Base-by-base conservation (phyloP, 2,113 vertebrate genomes). In the Lagopus muta region DNA sequence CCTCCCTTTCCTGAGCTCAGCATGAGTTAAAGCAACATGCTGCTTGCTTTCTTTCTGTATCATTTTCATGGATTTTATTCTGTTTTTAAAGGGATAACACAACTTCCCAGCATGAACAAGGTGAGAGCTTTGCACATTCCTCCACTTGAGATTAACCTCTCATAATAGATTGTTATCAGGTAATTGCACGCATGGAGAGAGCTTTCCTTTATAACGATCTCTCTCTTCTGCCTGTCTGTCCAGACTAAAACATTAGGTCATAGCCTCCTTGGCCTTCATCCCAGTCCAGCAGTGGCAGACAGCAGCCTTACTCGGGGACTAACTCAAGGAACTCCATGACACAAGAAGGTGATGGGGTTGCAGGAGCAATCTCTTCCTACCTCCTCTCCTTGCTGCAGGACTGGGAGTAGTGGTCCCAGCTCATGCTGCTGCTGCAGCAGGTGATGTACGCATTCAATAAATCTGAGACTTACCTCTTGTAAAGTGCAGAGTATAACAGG, bases 231-330 rank as follows among this genome's bases (percentile, higher is more conserved):
- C 47, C 66, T 90, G 13, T 88, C 77, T 89, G 50, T 69, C 82
- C 80, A 89, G 74, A 61, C 38, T 58, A 36, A 89, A 84, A 91
- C 82, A 86, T 93, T 30, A 81, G 73, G 94, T 93, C 5, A 5
- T 28, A 74, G 36, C 60, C 60, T 90, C 57, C 81, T 94, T 96
- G 92, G 88, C 72, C 19, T 52, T 2, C 0, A 0, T 81, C 47
- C 83, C 58, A 70, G 83, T 96, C 77, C 83, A 80, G 5, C 78
- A 84, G 92, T 20, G 38, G 80, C 25, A 93, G 55, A 48, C 36
- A 90, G 62, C 38, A 86, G 71, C 36, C 30, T 93, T 22, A 6
- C 1, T 4, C 82, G 67, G 62, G 84, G 38, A 74, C 81, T 54
- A 36, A 28, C n/a, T 90, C 6, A 3, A 55, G 69, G 86, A 90